These are phyloP conservation scores for Takifugu bimaculatus DNA, from an alignment of 2,113 vertebrate genomes.

Conservation along the genomic window DNA sequence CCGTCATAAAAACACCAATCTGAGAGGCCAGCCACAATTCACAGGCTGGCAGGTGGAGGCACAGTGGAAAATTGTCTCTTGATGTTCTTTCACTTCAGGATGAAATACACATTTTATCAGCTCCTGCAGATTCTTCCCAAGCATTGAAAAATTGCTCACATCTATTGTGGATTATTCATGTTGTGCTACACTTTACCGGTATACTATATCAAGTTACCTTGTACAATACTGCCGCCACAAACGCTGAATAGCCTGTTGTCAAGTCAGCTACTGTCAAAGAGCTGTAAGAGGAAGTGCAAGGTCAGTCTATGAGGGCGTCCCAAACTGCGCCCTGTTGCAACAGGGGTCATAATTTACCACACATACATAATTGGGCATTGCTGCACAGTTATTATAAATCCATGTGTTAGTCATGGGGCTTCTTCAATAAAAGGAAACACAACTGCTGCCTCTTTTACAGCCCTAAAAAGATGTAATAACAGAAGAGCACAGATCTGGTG, in stretches of 20 bases:
- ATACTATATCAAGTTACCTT: conserved; percentile 3
- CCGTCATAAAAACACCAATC: conserved; percentile 68
- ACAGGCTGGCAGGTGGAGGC: conserved; percentile 44
- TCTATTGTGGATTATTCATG: conserved; percentile 18
- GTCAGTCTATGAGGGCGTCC: conserved; percentile 16
- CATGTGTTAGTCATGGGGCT: conserved; percentile 61
- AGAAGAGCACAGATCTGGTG: conserved; percentile 58
- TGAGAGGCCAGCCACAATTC: conserved; percentile 52
- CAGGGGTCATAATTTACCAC: conserved; percentile 54
- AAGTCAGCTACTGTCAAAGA: conserved; percentile 29
- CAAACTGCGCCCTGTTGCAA: conserved; percentile 22
- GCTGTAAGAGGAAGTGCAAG: conserved; percentile 24
- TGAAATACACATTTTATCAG: conserved; percentile 46
- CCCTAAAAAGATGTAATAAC: conserved; percentile 73
- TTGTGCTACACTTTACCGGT: background rate
- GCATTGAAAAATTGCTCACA: conserved; percentile 1
- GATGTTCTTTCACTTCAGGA: conserved; percentile 31
- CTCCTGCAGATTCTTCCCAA: conserved; percentile 3
- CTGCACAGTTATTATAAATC: conserved; percentile 67
- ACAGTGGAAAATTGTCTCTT: conserved; percentile 54
- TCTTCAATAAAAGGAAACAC: conserved; percentile 66
- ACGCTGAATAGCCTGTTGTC: background rate
- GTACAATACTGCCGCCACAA: background rate
- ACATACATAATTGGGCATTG: conserved; percentile 58
- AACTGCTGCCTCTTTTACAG: conserved; percentile 67